These are phyloP conservation scores for Tholera decimalis DNA, from an alignment of 2,888 invertebrate species.

Conservation along the genomic window DNA sequence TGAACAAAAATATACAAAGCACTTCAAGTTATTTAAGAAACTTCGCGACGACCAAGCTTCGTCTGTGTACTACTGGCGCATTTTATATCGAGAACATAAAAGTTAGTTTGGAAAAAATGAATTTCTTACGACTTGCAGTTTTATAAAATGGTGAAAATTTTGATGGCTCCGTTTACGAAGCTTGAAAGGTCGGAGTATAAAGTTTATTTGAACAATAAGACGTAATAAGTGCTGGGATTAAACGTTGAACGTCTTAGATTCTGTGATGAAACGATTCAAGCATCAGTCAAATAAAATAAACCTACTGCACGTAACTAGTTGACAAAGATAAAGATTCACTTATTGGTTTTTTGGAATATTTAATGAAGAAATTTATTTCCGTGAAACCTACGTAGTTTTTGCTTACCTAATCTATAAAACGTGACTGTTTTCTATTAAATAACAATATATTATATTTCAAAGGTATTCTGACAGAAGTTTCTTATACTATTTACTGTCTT, in stretches of 20 bases:
- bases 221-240: conserved; percentile 22
- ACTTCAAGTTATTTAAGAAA: conserved; percentile 62
- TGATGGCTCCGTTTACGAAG: conserved; percentile 45
- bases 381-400: too few relatives aligned
- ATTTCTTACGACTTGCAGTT: conserved; percentile 46
- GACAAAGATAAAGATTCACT: too few relatives aligned
- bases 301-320: neutral
- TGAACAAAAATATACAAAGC: conserved; percentile 58
- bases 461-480: too few relatives aligned
- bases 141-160: conserved; percentile 43
- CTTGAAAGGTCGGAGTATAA: conserved; percentile 38
- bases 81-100: conserved; percentile 54
- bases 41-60: conserved; percentile 54
- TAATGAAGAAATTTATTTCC: too few relatives aligned
- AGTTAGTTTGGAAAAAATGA: conserved; percentile 45
- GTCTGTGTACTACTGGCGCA: conserved; percentile 46
- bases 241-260: neutral
- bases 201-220: conserved; percentile 31
- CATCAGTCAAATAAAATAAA: neutral
- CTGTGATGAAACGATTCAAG: neutral
- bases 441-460: too few relatives aligned
- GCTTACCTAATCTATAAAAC: too few relatives aligned
- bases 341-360: too few relatives aligned
- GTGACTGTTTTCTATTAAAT: too few relatives aligned
- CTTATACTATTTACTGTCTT: too few relatives aligned